Percentiles rank a stretch among this genome's conserved stretches.
These are phyloP conservation scores for Hylaeus anthracinus DNA, from an alignment of 1,140 invertebrate species.

Conservation along the genomic window DNA sequence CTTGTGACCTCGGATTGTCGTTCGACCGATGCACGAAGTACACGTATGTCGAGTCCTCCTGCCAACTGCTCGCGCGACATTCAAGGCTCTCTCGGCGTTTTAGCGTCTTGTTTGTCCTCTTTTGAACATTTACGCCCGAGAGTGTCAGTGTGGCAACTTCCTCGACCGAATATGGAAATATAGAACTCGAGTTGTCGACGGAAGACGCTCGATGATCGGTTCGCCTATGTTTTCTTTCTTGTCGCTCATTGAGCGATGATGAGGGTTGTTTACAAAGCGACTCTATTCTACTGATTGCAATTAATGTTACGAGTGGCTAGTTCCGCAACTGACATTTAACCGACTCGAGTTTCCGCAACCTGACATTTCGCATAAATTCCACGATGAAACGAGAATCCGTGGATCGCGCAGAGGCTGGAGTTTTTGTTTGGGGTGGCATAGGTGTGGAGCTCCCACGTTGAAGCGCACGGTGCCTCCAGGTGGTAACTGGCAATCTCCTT, in stretches of 20 bases:
- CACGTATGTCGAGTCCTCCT: neutral
- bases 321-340: neutral
- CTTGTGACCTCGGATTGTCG: slow-evolving; percentile 57
- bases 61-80: neutral
- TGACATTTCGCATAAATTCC: slow-evolving; percentile 20
- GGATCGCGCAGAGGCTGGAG: neutral
- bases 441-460: slow-evolving; percentile 69
- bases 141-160: too few species aligned
- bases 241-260: too few species aligned
- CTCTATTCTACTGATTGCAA: too few species aligned
- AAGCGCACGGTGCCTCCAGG: slow-evolving; percentile 59
- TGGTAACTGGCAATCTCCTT: slow-evolving; percentile 63
- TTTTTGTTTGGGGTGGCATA: slow-evolving; percentile 53
- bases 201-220: too few species aligned
- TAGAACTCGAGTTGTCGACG: too few species aligned
- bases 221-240: too few species aligned
- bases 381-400: neutral
- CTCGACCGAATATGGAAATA: too few species aligned
- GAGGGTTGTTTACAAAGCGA: too few species aligned
- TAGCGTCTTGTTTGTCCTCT: neutral
- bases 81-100: neutral
- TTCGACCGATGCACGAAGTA: slow-evolving; percentile 39
- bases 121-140: neutral
- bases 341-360: slow-evolving; percentile 3
- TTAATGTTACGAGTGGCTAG: too few species aligned